Conservation (phyloP, 1,140 invertebrate species). For the Aphelenchoides besseyi region DNA sequence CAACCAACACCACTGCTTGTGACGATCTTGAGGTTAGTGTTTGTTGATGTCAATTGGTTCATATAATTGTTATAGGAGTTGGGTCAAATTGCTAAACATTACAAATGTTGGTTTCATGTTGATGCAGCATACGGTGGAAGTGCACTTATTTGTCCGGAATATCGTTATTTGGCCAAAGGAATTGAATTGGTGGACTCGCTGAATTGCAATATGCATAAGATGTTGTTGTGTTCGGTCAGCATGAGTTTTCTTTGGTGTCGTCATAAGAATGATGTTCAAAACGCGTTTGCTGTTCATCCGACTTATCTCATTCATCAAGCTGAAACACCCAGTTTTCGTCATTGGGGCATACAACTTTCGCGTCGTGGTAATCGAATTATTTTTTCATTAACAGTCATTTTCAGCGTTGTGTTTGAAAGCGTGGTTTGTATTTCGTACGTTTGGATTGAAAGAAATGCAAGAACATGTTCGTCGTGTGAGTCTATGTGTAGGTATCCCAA, state of each 20-base stretch:
- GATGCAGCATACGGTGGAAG: slow-evolving; percentile 18
- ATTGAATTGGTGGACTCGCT: slow-evolving; percentile 6
- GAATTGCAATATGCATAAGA: slow-evolving; percentile 7
- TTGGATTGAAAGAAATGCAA: slow-evolving; percentile 15
- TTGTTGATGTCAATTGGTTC: too few relatives aligned
- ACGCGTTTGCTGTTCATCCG: slow-evolving; percentile 7
- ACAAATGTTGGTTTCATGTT: slow-evolving; percentile 7
- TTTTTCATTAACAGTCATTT: too few relatives aligned
- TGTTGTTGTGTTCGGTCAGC: neutral
- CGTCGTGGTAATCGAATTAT: too few relatives aligned
- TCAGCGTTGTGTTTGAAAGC: neutral
- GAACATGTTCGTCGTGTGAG: slow-evolving; percentile 4
- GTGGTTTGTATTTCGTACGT: slow-evolving; percentile 9
- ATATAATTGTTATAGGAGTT: neutral
- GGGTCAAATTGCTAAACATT: slow-evolving; percentile 2
- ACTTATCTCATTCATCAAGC: neutral
- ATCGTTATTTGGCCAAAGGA: neutral
- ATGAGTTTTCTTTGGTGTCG: slow-evolving; percentile 5
- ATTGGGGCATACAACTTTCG: slow-evolving; percentile 13
- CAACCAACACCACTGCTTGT: slow-evolving; percentile 3
- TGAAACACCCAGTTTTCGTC: slow-evolving; percentile 4
- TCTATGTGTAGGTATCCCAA: neutral
- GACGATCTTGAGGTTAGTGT: neutral
- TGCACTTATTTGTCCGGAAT: slow-evolving; percentile 10
- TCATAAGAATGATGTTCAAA: neutral